Conservation (phyloP, 2,888 invertebrate species). For the Erebia palarica region DNA sequence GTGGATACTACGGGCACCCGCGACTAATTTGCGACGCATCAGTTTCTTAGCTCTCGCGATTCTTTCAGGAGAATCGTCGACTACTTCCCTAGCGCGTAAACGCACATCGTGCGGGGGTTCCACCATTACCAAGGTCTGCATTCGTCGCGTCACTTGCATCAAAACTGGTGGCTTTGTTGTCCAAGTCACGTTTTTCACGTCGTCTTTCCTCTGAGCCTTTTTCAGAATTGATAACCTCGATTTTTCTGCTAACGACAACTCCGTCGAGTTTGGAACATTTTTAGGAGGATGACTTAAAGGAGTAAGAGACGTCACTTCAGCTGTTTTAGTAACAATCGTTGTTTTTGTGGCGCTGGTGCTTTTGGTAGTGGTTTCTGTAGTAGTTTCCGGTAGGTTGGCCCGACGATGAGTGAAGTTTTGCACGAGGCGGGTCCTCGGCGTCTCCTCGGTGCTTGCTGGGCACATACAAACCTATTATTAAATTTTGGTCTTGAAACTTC, state of each 20-base stretch:
- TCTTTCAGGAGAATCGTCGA: constrained; percentile 55
- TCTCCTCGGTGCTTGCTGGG: constrained; percentile 53
- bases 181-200: constrained; percentile 40
- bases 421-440: constrained; percentile 32
- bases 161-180: constrained; percentile 66
- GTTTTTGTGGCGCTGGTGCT: constrained; percentile 5
- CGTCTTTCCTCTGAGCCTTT: constrained; percentile 63
- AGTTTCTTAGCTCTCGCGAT: constrained; percentile 59
- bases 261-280: constrained; percentile 30
- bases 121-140: constrained; percentile 66
- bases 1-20: constrained; percentile 58
- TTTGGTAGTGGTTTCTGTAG: constrained; percentile 21
- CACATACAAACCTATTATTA: constrained; percentile 68
- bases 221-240: constrained; percentile 68
- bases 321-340: constrained; percentile 12
- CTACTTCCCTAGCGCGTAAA: constrained; percentile 50
- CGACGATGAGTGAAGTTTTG: constrained; percentile 37
- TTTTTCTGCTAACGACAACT: constrained; percentile 63
- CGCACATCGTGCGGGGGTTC: constrained; percentile 54
- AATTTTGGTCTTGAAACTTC: background rate
- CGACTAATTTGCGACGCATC: constrained; percentile 66
- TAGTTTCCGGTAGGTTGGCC: constrained; percentile 41
- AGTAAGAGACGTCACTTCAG: constrained; percentile 8
- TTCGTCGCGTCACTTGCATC: constrained; percentile 58
- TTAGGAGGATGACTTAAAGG: background rate